These are phyloP conservation scores for Drosophila sordidula DNA, from an alignment of 2,888 invertebrate genomes.

Conservation along the genomic window DNA sequence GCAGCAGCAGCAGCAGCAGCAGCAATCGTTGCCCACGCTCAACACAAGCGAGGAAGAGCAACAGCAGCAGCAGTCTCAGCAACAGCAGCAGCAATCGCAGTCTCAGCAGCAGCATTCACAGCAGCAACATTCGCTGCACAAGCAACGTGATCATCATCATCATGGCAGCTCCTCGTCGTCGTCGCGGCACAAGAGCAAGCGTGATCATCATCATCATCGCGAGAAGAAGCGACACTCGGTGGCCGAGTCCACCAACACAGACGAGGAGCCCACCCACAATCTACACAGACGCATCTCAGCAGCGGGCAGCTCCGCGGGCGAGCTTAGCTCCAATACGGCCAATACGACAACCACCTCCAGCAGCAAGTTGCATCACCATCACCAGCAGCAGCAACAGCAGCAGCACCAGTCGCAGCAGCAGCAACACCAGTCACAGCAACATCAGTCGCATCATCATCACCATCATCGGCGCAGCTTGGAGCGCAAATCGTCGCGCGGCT, in stretches of 20 bases:
- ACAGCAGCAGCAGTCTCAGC: constrained; percentile 18
- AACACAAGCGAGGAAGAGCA: constrained; percentile 75
- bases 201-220: constrained; percentile 83
- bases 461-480: constrained; percentile 71
- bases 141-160: constrained; percentile 69
- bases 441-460: constrained; percentile 54
- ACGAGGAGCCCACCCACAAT: constrained; percentile 74
- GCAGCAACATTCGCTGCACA: constrained; percentile 12
- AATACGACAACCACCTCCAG: constrained; percentile 39
- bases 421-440: constrained; percentile 37
- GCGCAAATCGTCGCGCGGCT: constrained; percentile 70
- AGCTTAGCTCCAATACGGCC: constrained; percentile 51
- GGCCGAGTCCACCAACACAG: constrained; percentile 71
- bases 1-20: constrained; percentile 17
- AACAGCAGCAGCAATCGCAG: constrained; percentile 23
- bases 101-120: constrained; percentile 14
- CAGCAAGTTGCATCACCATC: constrained; percentile 52
- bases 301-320: constrained; percentile 73
- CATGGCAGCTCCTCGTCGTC: constrained; percentile 71
- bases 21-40: constrained; percentile 36
- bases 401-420: constrained; percentile 32
- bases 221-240: constrained; percentile 83
- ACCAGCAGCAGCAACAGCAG: constrained; percentile 39
- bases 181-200: constrained; percentile 81
- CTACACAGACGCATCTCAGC: constrained; percentile 71